Evolutionary conservation across 2,888 invertebrate genomes (phyloP).

Genomic region (Pomacea canaliculata): DNA sequence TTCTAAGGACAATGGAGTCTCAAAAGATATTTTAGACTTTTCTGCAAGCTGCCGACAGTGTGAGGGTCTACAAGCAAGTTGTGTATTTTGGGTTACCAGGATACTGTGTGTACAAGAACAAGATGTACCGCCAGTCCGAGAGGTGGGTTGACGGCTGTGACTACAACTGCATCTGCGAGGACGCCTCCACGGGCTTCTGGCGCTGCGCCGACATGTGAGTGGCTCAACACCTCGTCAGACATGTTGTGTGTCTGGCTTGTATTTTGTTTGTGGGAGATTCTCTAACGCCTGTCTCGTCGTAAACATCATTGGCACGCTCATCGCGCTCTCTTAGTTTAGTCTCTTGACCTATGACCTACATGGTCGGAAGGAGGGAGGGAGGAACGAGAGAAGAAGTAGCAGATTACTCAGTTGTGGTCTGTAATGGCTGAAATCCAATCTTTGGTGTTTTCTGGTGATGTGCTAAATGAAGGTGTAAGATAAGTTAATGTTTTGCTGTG

Average conservation of each 20-base stretch:
- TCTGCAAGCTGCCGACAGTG: no score
- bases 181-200: constrained; percentile 46
- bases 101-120: constrained; percentile 49
- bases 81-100: constrained; percentile 30
- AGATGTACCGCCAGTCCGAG: constrained; percentile 42
- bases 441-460: no score
- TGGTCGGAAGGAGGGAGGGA: no score
- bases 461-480: no score
- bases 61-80: no score
- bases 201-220: constrained; percentile 50
- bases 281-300: no score
- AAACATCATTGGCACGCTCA: background rate
- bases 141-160: constrained; percentile 52
- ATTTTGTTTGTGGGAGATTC: background rate
- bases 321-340: background rate
- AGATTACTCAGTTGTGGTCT: no score
- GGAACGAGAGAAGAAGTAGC: no score
- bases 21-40: no score
- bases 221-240: background rate
- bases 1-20: no score
- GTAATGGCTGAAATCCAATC: no score
- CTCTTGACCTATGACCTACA: background rate
- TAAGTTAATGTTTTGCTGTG: background rate
- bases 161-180: constrained; percentile 51
- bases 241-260: background rate